phyloP scores from a whole-genome alignment of 1,140 invertebrate genomes.

The Drosophila equinoxialis region DNA sequence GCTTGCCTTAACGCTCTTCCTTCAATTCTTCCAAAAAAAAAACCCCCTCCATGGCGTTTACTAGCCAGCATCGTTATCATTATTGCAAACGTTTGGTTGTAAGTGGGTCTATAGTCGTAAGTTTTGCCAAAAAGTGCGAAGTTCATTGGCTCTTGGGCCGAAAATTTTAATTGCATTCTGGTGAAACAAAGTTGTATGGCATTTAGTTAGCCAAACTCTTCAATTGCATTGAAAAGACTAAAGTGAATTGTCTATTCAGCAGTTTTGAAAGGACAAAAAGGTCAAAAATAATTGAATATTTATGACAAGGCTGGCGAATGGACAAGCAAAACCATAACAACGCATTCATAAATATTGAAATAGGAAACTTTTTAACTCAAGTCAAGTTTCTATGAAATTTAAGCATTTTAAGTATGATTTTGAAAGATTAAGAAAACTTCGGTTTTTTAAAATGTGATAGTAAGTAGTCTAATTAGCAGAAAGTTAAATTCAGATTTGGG shows the following conservation, averaged over 20 bases:
- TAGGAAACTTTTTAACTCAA: constrained; percentile 12
- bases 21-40: not conserved
- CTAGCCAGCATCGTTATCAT: constrained; percentile 21
- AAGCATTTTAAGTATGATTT: not conserved
- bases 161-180: constrained; percentile 78
- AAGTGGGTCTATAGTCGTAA: constrained; percentile 12
- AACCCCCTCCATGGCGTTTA: not conserved
- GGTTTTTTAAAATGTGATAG: too few species aligned
- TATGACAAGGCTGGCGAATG: constrained; percentile 47
- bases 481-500: too few species aligned
- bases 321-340: constrained; percentile 15
- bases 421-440: too few species aligned
- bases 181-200: constrained; percentile 56
- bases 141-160: constrained; percentile 64
- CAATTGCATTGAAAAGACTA: constrained; percentile 42
- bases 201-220: constrained; percentile 61
- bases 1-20: constrained; percentile 20
- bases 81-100: not conserved
- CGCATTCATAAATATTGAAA: constrained; percentile 38
- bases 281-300: constrained; percentile 74
- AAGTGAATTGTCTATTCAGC: constrained; percentile 32
- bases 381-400: not conserved
- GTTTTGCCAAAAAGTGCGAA: constrained; percentile 40
- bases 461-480: too few species aligned
- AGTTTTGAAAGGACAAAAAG: constrained; percentile 51